phyloP scores from a whole-genome alignment of 2,113 vertebrate species.

The Engystomops pustulosus region DNA sequence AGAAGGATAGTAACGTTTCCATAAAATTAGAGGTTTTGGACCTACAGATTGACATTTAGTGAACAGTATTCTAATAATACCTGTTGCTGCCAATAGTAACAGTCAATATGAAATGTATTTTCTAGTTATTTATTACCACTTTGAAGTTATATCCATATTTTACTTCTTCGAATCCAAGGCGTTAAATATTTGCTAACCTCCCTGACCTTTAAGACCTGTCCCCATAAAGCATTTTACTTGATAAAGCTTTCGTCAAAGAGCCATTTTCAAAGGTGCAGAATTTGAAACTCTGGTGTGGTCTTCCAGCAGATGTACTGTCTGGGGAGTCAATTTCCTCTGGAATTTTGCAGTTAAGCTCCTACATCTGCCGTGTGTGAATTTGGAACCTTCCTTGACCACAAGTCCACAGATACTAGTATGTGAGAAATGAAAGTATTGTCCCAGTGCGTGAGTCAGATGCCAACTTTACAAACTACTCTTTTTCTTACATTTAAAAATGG shows the following conservation, averaged over 20 bases:
- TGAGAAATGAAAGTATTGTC: slow-evolving; percentile 49
- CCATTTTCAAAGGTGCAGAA: slow-evolving; percentile 61
- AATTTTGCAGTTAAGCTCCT: slow-evolving; percentile 66
- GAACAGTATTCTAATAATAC: background rate
- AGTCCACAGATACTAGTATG: slow-evolving; percentile 46
- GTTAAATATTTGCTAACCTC: background rate
- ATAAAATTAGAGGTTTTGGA: too few species aligned
- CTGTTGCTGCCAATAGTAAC: background rate
- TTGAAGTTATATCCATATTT: background rate
- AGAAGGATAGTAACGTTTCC: too few species aligned
- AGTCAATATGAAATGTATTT: too few species aligned
- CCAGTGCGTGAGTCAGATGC: slow-evolving; percentile 24
- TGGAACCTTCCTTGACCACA: slow-evolving; percentile 54
- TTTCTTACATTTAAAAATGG: slow-evolving; percentile 16
- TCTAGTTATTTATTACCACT: background rate
- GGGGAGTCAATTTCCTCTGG: slow-evolving; percentile 63
- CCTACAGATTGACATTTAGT: background rate
- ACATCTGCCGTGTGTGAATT: slow-evolving; percentile 63
- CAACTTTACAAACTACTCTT: slow-evolving; percentile 25
- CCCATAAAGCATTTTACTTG: slow-evolving; percentile 35
- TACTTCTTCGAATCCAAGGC: background rate
- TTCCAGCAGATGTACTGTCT: slow-evolving; percentile 59
- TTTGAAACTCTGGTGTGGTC: slow-evolving; percentile 49
- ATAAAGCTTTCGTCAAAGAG: slow-evolving; percentile 32
- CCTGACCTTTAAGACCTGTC: slow-evolving; percentile 22